Base-by-base conservation (phyloP, 2,888 invertebrate species). In the Leptopilina myrica region DNA sequence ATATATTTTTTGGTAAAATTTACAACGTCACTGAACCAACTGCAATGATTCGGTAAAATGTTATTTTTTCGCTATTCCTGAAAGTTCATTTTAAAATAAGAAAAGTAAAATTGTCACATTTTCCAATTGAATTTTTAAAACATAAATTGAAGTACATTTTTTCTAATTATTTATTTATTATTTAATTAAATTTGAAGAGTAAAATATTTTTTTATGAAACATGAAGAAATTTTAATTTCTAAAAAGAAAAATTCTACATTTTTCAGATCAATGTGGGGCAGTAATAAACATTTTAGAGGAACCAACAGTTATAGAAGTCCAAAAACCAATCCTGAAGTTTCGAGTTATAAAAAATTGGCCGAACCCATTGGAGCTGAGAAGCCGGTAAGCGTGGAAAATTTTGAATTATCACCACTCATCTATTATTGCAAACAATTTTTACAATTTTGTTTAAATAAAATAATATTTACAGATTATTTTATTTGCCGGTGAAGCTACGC, bases 401-500 rank as follows among this genome's bases (percentile, higher is more conserved):
- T 49, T 12, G 4, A 49, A 49, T 4, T 33, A 49, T 49, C 11
- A 49, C 4, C 1, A 20, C 20, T 43, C 8, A 43, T 43, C 43
- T 43, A 5, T 8, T 8, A 43, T 49, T 49, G 12, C 9, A 49
- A 12, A 49, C 33, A 11, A 49, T 49, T 9, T 49, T 49, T 49
- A 8, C 46, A 46, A 20, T 1, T 46, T 46, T 5, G 0, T 49
- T 11, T 11, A 49, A 49, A 49, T 49, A 49, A 49, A 8, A n/a
- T n/a, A 62, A 43, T 7, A 56, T 65, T 78, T 81, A 5, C 56
- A 95, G n/a, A 90, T 93, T 0, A 88, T 95, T 0, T 93, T 94
- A 85, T 95, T 95, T 87, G 95, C 94, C 0, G 95, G 95, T 0
- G 95, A 95, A 87, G 94, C 95, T 0, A 94, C 95, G 0, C 93